Evolutionary conservation across 2,113 vertebrate genomes (phyloP), one percentile per base, ranked within the genome.

Genomic region (Petrocephalus zakoni): DNA sequence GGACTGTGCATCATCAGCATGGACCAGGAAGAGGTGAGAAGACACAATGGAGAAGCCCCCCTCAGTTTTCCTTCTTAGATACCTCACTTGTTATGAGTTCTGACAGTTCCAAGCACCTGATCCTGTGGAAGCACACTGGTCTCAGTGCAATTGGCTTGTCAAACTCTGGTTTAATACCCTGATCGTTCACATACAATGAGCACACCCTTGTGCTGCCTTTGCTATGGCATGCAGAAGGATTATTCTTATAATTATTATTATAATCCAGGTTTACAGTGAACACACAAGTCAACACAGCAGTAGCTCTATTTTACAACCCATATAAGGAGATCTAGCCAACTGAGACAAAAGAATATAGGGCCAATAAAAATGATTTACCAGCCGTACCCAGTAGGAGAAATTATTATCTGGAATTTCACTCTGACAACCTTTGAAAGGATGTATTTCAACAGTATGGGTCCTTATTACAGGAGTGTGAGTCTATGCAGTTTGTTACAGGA

Each of bases 321-420:
- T 85, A 42, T 49, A 68, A 68, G 58, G 56, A 68, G 25, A 64
- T 64, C 56, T 87, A 19, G 56, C 56, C 56, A 42, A 47, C 37
- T 72, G 56, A 87, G 56, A 68, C 55, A 87, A 87, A 68, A 87
- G 42, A 64, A 56, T 64, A 87, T 68, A 81, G 15, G 78, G 17
- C 51, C 10, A 53, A 88, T 88, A 81, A 88, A 88, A 88, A 81
- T 55, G 49, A 88, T 88, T 88, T 88, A 88, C 51, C 25, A 37
- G 68, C 49, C 46, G 37, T 53, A 72, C n/a, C 25, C 81, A 83
- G 46, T 83, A 49, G 81, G 64, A 88, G 49, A 56, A 81, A 68
- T 81, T 88, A 81, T 88, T 88, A 53, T 72, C 51, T 34, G 4
- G 13, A 49, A 68, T 88, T 68, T 88, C 72, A 81, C 68, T 22